phyloP scores from a whole-genome alignment of 2,888 invertebrate genomes.

The Serrognathus titanus region DNA sequence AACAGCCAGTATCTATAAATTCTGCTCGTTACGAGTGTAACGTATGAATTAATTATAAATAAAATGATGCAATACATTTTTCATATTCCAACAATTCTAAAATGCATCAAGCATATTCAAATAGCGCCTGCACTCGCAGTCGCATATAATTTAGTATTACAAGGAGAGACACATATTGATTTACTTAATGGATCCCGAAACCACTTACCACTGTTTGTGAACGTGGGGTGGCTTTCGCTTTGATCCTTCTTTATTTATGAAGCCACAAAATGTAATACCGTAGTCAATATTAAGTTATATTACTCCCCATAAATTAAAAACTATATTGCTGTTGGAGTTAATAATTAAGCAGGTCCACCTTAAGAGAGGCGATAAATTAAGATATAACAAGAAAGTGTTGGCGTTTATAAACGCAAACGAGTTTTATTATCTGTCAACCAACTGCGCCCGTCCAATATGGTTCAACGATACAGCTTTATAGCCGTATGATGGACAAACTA shows the following conservation, averaged over 20 bases:
- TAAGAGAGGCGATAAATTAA: constrained; percentile 16
- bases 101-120: too few species aligned
- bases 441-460: background rate
- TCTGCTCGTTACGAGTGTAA: too few species aligned
- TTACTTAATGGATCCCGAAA: constrained; percentile 35
- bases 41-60: too few species aligned
- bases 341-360: constrained; percentile 30
- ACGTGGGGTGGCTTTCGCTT: constrained; percentile 29
- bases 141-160: constrained; percentile 16
- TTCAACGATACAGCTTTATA: background rate
- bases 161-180: constrained; percentile 30
- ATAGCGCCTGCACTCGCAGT: constrained; percentile 16
- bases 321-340: constrained; percentile 26
- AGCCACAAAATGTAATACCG: constrained; percentile 32
- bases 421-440: constrained; percentile 1
- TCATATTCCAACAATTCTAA: too few species aligned
- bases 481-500: background rate
- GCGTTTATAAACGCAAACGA: constrained; percentile 7
- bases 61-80: too few species aligned
- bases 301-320: constrained; percentile 34
- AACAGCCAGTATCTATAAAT: too few species aligned
- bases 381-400: constrained; percentile 14
- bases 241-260: constrained; percentile 39
- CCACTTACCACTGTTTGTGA: constrained; percentile 35
- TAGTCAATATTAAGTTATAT: constrained; percentile 34